These are phyloP conservation scores for Chrysolina oricalcia DNA, from an alignment of 2,888 invertebrate species.

Conservation along the genomic window DNA sequence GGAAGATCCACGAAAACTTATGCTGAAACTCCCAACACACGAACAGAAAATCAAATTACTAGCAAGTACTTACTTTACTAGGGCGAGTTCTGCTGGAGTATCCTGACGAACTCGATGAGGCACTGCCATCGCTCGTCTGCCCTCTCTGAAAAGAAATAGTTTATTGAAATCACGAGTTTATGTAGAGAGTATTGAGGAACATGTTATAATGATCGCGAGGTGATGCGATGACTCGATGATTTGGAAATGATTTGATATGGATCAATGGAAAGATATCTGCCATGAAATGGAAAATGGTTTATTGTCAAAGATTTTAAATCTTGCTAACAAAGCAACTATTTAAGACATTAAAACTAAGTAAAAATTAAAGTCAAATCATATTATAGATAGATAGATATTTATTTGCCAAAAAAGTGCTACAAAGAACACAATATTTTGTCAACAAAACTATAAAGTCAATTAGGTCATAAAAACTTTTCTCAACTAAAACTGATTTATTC, in stretches of 20 bases:
- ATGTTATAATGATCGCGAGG: neutral
- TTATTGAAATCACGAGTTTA: constrained; percentile 12
- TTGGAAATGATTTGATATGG: neutral
- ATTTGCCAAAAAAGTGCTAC: too few relatives aligned
- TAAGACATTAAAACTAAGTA: too few relatives aligned
- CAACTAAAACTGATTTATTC: too few relatives aligned
- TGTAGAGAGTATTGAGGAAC: neutral
- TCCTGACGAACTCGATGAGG: constrained; percentile 60
- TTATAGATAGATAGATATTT: too few relatives aligned
- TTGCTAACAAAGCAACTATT: too few relatives aligned
- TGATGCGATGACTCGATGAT: neutral
- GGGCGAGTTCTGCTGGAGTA: constrained; percentile 73
- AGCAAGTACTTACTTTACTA: constrained; percentile 74
- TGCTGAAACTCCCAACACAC: constrained; percentile 9
- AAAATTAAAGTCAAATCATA: too few relatives aligned
- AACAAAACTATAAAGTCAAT: too few relatives aligned
- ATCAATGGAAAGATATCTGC: too few relatives aligned
- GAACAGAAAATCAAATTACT: constrained; percentile 8
- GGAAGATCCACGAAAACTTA: neutral
- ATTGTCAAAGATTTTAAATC: too few relatives aligned
- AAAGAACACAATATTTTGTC: too few relatives aligned
- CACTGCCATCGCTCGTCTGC: constrained; percentile 73
- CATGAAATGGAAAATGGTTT: too few relatives aligned
- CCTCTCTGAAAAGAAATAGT: constrained; percentile 69
- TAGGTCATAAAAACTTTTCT: too few relatives aligned